phyloP scores from a whole-genome alignment of 1,140 invertebrate species.

The Calliphora vicina region DNA sequence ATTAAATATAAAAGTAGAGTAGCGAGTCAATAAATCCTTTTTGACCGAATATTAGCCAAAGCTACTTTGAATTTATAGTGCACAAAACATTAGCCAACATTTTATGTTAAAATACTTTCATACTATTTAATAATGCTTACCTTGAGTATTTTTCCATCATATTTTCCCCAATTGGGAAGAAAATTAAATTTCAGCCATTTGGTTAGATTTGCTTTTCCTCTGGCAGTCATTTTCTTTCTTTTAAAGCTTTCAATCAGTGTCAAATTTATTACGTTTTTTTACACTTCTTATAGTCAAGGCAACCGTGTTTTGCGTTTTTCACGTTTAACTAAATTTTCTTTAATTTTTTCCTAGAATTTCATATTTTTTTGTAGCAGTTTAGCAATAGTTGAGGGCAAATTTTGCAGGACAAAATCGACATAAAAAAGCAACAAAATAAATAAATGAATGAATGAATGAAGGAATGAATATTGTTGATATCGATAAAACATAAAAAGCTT shows the following conservation, averaged over 20 bases:
- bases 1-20: too few relatives aligned
- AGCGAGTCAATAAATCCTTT: too few relatives aligned
- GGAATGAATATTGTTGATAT: background rate
- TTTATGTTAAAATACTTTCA: background rate
- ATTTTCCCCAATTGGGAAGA: background rate
- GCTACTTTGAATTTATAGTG: too few relatives aligned
- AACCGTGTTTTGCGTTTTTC: background rate
- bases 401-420: background rate
- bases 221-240: too few relatives aligned
- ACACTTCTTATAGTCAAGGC: background rate
- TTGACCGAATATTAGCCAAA: too few relatives aligned
- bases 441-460: background rate
- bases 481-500: background rate
- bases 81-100: background rate
- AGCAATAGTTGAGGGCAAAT: background rate
- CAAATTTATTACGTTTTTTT: background rate
- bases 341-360: background rate
- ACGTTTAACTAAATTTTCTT: background rate
- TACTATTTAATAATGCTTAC: background rate
- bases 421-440: background rate
- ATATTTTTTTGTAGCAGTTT: too few relatives aligned
- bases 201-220: background rate
- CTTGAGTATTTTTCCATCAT: background rate
- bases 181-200: background rate
- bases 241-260: conserved; percentile 10